Evolutionary conservation across 2,888 invertebrate species (phyloP), one percentile per base, ranked within the genome.

Genomic region (Orthosia gracilis): DNA sequence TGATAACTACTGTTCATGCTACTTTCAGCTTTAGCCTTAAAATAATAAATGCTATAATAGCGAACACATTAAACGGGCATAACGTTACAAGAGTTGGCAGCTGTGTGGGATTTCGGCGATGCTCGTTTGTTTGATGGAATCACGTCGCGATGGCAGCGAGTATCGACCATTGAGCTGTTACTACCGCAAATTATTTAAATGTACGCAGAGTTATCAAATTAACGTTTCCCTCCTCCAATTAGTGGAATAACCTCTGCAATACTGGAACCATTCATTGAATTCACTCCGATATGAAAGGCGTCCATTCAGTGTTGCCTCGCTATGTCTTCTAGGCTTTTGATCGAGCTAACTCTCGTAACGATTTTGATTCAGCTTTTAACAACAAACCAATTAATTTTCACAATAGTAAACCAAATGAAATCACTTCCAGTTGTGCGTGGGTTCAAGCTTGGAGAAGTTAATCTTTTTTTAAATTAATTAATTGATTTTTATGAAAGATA

Each of bases 151-250:
- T 84, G 68, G 72, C 70, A 69, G 78, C 58, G 65, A 78, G 54
- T 76, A 85, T 78, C 79, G 70, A 76, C 69, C 80, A 81, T 75
- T 68, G 61, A 85, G 75, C 79, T 83, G 71, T 59, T 76, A 85
- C 69, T 77, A 69, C 83, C 86, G 64, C 86, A 87, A 86, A 89
- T 89, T 88, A 89, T 91, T 89, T 89, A 85, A 87, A 80, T 83
- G 83, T 80, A 79, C 80, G 77, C 80, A 69, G 76, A 82, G 89
- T 91, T 90, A 90, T 90, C 90, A 91, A 92, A 93, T 92, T 91
- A 90, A 91, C 88, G 90, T 88, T 89, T 89, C 87, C 87, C 83
- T 87, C 82, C 80, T 88, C 90, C 90, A 92, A 93, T 92, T 92
- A 92, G 89, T 85, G 87, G 81, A 85, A 88, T 86, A 90, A 85